These are phyloP conservation scores for Corythoichthys intestinalis DNA, from an alignment of 2,113 vertebrate genomes.

Conservation along the genomic window DNA sequence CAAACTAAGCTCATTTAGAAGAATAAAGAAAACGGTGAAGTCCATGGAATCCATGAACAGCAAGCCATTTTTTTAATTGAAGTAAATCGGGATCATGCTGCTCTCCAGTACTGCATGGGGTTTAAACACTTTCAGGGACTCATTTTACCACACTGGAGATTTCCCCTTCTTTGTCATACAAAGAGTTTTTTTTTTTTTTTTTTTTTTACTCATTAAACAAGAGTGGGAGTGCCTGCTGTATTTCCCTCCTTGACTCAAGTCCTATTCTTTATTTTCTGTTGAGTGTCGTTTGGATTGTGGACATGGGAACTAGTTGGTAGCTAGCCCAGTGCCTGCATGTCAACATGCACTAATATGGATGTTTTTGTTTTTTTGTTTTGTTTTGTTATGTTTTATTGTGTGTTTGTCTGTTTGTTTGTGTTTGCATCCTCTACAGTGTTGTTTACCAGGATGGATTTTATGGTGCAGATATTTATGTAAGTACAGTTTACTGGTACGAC, in stretches of 20 bases:
- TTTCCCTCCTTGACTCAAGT: slow-evolving; percentile 5
- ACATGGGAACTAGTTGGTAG: slow-evolving; percentile 63
- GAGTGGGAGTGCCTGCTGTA: slow-evolving; percentile 12
- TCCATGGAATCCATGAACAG: too few relatives aligned
- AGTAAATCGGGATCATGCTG: too few relatives aligned
- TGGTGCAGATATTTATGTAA: slow-evolving; percentile 99
- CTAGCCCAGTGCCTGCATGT: slow-evolving; percentile 77
- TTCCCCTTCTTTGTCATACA: too few relatives aligned
- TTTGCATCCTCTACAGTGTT: slow-evolving; percentile 90
- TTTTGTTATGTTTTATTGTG: slow-evolving; percentile 54
- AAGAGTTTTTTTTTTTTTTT: too few relatives aligned
- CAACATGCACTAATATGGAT: slow-evolving; percentile 87
- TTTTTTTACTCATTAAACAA: slow-evolving; percentile 23
- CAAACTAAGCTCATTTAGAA: too few relatives aligned
- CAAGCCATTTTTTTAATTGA: too few relatives aligned
- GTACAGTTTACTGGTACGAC: slow-evolving; percentile 80
- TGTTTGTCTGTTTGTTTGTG: slow-evolving; percentile 85
- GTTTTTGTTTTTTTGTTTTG: slow-evolving; percentile 59
- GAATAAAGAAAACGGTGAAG: too few relatives aligned
- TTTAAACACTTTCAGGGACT: too few relatives aligned
- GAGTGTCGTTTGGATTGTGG: slow-evolving; percentile 51
- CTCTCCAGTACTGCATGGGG: too few relatives aligned
- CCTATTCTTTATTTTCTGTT: slow-evolving; percentile 18
- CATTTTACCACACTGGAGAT: too few relatives aligned
- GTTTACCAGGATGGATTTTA: slow-evolving; percentile 99